Evolutionary conservation across 2,888 invertebrate species (phyloP).

Genomic region (Pilophorus perplexus): DNA sequence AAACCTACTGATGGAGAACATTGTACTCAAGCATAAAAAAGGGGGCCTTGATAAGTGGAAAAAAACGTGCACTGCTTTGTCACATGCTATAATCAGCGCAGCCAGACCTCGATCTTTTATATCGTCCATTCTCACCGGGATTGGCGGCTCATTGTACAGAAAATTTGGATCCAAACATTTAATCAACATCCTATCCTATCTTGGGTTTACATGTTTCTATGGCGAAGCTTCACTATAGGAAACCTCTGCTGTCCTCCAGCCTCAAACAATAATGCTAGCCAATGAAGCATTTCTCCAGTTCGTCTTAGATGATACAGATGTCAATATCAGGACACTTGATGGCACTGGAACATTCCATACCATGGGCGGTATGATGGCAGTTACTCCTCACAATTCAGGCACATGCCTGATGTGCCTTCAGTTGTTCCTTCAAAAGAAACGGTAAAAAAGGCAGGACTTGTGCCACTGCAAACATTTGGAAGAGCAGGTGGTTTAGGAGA

Average conservation of each 20-base stretch:
- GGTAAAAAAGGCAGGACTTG: neutral
- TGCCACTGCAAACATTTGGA: neutral
- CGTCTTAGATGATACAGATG: neutral
- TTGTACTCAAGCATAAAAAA: constrained; percentile 21
- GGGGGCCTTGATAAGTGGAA: constrained; percentile 13
- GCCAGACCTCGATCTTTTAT: constrained; percentile 38
- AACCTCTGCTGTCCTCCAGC: constrained; percentile 9
- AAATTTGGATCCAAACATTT: constrained; percentile 42
- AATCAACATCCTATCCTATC: constrained; percentile 35
- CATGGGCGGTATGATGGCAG: constrained; percentile 48
- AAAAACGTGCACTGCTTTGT: constrained; percentile 18
- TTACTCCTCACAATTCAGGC: constrained; percentile 42
- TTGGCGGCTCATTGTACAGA: constrained; percentile 38
- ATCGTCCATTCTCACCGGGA: constrained; percentile 21
- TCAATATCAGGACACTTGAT: constrained; percentile 43
- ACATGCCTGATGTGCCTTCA: neutral
- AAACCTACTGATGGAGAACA: constrained; percentile 9
- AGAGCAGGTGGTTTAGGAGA: constrained; percentile 2
- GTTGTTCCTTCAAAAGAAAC: neutral
- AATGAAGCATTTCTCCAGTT: neutral
- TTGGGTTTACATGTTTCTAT: constrained; percentile 14
- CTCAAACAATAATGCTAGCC: no score
- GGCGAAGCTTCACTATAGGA: constrained; percentile 29
- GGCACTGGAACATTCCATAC: constrained; percentile 49
- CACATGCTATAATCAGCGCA: constrained; percentile 39